A percentile compares a stretch with the other conserved stretches of the same genome.
phyloP scores from a whole-genome alignment of 2,113 vertebrate genomes.

The Gila orcuttii region DNA sequence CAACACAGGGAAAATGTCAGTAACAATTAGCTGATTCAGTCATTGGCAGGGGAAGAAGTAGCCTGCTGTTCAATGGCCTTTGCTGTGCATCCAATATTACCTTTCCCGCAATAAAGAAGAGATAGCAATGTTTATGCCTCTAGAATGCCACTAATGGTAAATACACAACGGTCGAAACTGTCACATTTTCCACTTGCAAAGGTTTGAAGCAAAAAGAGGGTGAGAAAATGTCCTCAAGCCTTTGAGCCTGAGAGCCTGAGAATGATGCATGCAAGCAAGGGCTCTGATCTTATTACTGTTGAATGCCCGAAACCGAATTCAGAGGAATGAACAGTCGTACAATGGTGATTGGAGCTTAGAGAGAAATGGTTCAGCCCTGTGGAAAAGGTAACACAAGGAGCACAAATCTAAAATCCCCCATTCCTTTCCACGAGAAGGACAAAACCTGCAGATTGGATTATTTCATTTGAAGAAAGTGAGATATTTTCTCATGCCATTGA shows the following conservation, averaged over 20 bases:
- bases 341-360: slow-evolving; percentile 50
- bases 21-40: slow-evolving; percentile 75
- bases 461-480: not conserved
- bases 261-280: slow-evolving; percentile 56
- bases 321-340: slow-evolving; percentile 39
- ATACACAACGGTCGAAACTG: slow-evolving; percentile 33
- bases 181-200: slow-evolving; percentile 37
- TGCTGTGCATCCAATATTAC: slow-evolving; percentile 59
- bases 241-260: slow-evolving; percentile 19
- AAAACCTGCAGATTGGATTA: slow-evolving; percentile 5
- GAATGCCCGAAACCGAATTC: slow-evolving; percentile 53
- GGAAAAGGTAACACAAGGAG: slow-evolving; percentile 29
- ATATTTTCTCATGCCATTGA: not conserved
- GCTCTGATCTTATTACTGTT: slow-evolving; percentile 58
- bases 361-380: slow-evolving; percentile 41
- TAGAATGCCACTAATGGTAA: slow-evolving; percentile 22
- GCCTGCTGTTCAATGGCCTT: slow-evolving; percentile 75
- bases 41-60: slow-evolving; percentile 65
- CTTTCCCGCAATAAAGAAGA: slow-evolving; percentile 51
- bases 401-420: slow-evolving; percentile 42
- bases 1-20: slow-evolving; percentile 77
- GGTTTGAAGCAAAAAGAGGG: slow-evolving; percentile 42
- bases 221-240: slow-evolving; percentile 55
- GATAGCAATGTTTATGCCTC: not conserved
- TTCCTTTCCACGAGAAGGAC: slow-evolving; percentile 15